A percentile compares a stretch with the other conserved stretches of the same genome.
Evolutionary conservation across 2,888 invertebrate species (phyloP).

Genomic region (Cyclophora albipunctata): DNA sequence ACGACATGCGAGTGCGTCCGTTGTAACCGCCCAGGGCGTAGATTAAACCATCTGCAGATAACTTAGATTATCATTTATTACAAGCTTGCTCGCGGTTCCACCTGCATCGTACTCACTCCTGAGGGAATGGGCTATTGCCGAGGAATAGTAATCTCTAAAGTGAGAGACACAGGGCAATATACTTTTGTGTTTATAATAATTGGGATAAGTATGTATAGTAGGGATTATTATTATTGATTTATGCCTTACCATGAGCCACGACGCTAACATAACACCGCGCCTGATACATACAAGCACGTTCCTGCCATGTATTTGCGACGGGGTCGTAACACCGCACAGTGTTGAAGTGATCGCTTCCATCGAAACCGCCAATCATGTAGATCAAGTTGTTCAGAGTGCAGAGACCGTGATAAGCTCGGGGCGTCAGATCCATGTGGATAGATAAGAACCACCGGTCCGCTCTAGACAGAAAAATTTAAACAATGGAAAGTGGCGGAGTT

Average conservation of each 20-base stretch:
- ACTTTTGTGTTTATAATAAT: no score
- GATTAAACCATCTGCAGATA: conserved; percentile 76
- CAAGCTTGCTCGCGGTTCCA: no score
- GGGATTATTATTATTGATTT: no score
- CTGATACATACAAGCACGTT: conserved; percentile 86
- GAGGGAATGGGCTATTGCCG: no score
- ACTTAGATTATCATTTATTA: not conserved
- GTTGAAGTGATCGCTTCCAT: conserved; percentile 85
- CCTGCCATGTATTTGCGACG: conserved; percentile 82
- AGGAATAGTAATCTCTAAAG: no score
- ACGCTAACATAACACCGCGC: conserved; percentile 87
- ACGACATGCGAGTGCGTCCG: conserved; percentile 83
- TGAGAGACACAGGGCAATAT: no score
- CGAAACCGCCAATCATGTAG: conserved; percentile 89
- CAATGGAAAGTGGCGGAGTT: no score
- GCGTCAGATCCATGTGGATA: conserved; percentile 78
- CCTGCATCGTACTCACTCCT: no score
- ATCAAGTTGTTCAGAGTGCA: conserved; percentile 81
- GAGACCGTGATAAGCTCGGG: conserved; percentile 87
- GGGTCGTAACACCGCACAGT: conserved; percentile 89
- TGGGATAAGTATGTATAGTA: no score
- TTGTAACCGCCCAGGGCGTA: conserved; percentile 91
- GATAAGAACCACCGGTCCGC: conserved; percentile 86
- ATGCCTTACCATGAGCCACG: conserved; percentile 74
- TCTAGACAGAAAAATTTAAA: conserved; percentile 44